A percentile compares a stretch with the other conserved stretches of the same genome.
Conservation (phyloP, 2,888 invertebrate genomes). For the Ctena decussata region DNA sequence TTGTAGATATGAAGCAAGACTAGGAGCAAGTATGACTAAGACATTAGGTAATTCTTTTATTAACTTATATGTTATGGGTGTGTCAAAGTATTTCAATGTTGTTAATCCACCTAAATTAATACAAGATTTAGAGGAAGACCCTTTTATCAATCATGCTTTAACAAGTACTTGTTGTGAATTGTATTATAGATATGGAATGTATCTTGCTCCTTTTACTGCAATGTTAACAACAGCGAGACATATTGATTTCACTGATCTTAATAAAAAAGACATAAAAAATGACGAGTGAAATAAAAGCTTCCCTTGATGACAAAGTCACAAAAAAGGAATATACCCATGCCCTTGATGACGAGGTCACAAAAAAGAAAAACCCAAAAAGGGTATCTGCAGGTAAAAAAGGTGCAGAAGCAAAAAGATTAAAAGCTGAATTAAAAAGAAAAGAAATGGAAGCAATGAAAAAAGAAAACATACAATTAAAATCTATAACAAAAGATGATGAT, state of each 20-base stretch:
- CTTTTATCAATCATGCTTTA: background rate
- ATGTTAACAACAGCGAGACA: constrained; percentile 34
- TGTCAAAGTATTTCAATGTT: constrained; percentile 7
- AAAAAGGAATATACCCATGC: no score
- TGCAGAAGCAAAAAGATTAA: no score
- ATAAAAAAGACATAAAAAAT: constrained; percentile 10
- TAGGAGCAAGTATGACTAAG: constrained; percentile 18
- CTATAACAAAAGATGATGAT: no score
- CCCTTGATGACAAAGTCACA: no score
- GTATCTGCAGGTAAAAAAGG: no score
- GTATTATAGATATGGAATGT: constrained; percentile 29
- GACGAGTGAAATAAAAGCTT: constrained; percentile 9
- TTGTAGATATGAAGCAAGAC: constrained; percentile 48
- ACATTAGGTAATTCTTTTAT: constrained; percentile 48
- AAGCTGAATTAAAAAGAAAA: no score
- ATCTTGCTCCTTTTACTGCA: constrained; percentile 41
- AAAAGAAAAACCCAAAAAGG: no score
- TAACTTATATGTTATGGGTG: constrained; percentile 45
- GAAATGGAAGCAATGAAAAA: no score
- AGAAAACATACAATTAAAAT: no score
- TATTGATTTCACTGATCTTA: constrained; percentile 15
- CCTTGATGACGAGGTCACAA: no score
- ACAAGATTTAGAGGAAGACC: constrained; percentile 51
- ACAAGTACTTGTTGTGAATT: background rate
- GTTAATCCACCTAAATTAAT: constrained; percentile 47